Evolutionary conservation across 1,140 invertebrate species (phyloP).

Genomic region (Mesaphorura yosii): DNA sequence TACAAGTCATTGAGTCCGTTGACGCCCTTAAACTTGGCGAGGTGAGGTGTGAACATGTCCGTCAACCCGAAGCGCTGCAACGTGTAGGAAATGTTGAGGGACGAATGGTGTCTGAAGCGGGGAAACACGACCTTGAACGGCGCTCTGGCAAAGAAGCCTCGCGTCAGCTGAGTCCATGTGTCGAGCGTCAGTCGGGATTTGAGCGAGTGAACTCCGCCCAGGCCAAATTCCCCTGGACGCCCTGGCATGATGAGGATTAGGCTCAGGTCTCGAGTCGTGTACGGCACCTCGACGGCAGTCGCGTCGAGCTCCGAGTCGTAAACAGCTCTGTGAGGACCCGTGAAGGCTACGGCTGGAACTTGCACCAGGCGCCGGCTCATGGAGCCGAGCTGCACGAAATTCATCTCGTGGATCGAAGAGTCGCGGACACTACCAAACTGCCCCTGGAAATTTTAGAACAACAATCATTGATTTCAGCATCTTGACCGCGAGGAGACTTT

Average conservation of each 20-base stretch:
- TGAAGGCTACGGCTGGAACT: conserved; percentile 65
- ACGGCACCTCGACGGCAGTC: conserved; percentile 49
- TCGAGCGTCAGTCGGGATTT: conserved; percentile 27
- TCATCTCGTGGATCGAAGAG: conserved; percentile 18
- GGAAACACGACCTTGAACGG: conserved; percentile 42
- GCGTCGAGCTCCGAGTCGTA: conserved; percentile 70
- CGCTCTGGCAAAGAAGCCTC: conserved; percentile 26
- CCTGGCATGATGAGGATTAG: conserved; percentile 67
- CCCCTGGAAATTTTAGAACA: conserved; percentile 13
- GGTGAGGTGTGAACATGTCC: conserved; percentile 56
- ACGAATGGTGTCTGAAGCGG: conserved; percentile 64
- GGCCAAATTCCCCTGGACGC: conserved; percentile 36
- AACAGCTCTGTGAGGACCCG: conserved; percentile 55
- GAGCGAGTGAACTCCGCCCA: conserved; percentile 26
- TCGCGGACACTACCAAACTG: conserved; percentile 25
- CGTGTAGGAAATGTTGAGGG: conserved; percentile 62
- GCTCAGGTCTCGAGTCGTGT: conserved; percentile 48
- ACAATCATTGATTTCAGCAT: not conserved
- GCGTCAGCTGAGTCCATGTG: conserved; percentile 25
- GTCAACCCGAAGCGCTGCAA: conserved; percentile 65
- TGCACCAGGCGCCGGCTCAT: conserved; percentile 53
- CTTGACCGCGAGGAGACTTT: not conserved
- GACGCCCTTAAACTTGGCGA: conserved; percentile 64
- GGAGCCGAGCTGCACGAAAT: conserved; percentile 29
- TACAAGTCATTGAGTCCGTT: conserved; percentile 46